A percentile compares a stretch with the other conserved stretches of the same genome.
phyloP scores from a whole-genome alignment of 2,797 vertebrate genomes.

The Brachymystax lenok region DNA sequence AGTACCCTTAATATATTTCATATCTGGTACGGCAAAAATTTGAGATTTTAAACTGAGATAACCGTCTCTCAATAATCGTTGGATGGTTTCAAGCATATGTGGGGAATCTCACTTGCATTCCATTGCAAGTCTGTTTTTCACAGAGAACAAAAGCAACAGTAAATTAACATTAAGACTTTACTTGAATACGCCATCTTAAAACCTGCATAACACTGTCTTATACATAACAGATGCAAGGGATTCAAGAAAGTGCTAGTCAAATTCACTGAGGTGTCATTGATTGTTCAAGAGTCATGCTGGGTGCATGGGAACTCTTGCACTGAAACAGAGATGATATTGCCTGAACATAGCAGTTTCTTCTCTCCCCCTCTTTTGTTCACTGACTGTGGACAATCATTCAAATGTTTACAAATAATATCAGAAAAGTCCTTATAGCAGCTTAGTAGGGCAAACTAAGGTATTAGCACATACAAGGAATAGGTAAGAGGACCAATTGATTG shows the following conservation, averaged over 20 bases:
- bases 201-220: conserved; percentile 45
- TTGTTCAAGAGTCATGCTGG: conserved; percentile 29
- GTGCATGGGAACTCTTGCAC: conserved; percentile 27
- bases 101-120: conserved; percentile 61
- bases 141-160: conserved; percentile 49
- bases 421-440: conserved; percentile 78
- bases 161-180: conserved; percentile 45
- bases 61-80: conserved; percentile 61
- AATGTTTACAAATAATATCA: conserved; percentile 27
- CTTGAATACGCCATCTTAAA: conserved; percentile 40
- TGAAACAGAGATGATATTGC: conserved; percentile 69
- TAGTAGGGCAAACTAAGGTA: conserved; percentile 79
- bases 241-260: background rate
- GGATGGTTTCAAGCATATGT: conserved; percentile 68
- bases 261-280: background rate
- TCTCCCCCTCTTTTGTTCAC: conserved; percentile 24
- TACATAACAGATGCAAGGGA: conserved; percentile 13
- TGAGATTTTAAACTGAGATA: conserved; percentile 60
- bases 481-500: conserved; percentile 70
- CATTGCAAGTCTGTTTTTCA: conserved; percentile 60
- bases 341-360: conserved; percentile 49
- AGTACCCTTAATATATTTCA: conserved; percentile 60
- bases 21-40: conserved; percentile 65
- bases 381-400: conserved; percentile 65
- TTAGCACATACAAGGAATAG: conserved; percentile 70